A percentile compares a stretch with the other conserved stretches of the same genome.
Evolutionary conservation across 2,888 invertebrate genomes (phyloP).

Genomic region (Ennomos quercinarius): DNA sequence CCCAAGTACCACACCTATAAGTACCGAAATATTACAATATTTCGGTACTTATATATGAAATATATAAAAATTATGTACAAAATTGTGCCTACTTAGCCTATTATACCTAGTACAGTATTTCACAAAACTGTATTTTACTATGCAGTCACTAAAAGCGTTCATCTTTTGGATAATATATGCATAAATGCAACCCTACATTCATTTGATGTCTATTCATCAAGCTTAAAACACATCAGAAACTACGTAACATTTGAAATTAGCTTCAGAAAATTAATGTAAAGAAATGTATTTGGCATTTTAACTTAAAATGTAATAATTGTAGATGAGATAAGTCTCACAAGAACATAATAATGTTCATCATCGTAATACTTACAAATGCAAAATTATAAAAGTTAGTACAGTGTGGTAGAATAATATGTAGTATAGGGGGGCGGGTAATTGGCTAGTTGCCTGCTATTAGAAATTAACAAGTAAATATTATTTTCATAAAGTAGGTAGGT

Average conservation of each 20-base stretch:
- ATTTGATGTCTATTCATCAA: too few relatives aligned
- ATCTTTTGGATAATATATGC: too few relatives aligned
- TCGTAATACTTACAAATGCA: background rate
- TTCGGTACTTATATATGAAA: background rate
- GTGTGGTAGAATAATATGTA: too few relatives aligned
- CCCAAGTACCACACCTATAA: too few relatives aligned
- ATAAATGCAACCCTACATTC: too few relatives aligned
- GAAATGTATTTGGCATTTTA: slow-evolving; percentile 6
- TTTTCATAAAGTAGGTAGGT: too few relatives aligned
- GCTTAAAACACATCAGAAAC: background rate
- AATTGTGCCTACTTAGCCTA: slow-evolving; percentile 26
- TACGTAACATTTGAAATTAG: background rate
- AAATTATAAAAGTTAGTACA: background rate
- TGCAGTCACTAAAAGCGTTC: background rate
- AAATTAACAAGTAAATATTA: too few relatives aligned
- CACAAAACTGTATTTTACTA: background rate
- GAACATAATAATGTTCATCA: too few relatives aligned
- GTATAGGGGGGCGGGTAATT: too few relatives aligned
- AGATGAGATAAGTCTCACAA: background rate
- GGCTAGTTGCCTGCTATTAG: too few relatives aligned
- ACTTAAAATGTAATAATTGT: slow-evolving; percentile 1
- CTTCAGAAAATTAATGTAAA: slow-evolving; percentile 2
- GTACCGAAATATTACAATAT: too few relatives aligned
- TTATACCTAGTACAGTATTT: background rate
- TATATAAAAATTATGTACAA: slow-evolving; percentile 23